Percentiles rank a stretch among this genome's conserved stretches.
phyloP scores from a whole-genome alignment of 2,797 vertebrate species.

The Gobionotothen gibberifrons region DNA sequence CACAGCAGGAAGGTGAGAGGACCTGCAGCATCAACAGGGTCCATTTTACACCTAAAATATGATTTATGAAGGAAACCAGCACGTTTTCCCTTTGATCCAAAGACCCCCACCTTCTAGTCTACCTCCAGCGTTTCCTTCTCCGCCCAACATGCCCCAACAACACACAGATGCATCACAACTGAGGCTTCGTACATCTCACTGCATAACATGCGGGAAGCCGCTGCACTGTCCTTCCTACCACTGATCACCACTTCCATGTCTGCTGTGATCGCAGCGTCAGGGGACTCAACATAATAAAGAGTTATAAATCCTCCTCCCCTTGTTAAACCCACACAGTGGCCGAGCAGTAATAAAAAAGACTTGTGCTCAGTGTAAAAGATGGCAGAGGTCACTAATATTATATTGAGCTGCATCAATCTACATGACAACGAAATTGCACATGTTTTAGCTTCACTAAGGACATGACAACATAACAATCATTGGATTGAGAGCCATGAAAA shows the following conservation, averaged over 20 bases:
- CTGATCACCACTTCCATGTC: slow-evolving; percentile 20
- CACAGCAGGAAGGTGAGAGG: slow-evolving; percentile 20
- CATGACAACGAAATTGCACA: slow-evolving; percentile 14
- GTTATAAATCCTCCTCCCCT: slow-evolving; percentile 61
- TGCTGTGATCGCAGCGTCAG: slow-evolving; percentile 27
- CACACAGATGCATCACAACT: slow-evolving; percentile 34
- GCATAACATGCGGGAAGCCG: slow-evolving; percentile 32
- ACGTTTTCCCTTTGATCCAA: slow-evolving; percentile 43
- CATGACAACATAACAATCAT: not conserved
- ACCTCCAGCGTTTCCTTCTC: slow-evolving; percentile 29
- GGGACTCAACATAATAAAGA: slow-evolving; percentile 50
- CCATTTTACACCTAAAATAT: slow-evolving; percentile 24
- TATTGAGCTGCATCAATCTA: slow-evolving; percentile 26
- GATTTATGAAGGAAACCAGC: slow-evolving; percentile 47
- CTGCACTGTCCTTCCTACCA: slow-evolving; percentile 1
- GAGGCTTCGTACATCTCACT: slow-evolving; percentile 27
- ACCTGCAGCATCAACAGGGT: slow-evolving; percentile 28
- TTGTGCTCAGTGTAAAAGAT: slow-evolving; percentile 43
- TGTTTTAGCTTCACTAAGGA: not conserved
- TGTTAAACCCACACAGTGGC: slow-evolving; percentile 53
- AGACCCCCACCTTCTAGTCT: slow-evolving; percentile 20
- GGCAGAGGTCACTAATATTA: slow-evolving; percentile 46
- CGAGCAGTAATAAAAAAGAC: slow-evolving; percentile 50
- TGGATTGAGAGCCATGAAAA: not conserved
- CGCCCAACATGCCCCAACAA: slow-evolving; percentile 52